Evolutionary conservation across 1,140 invertebrate species (phyloP).

Genomic region (Macrosteles quadrilineatus): DNA sequence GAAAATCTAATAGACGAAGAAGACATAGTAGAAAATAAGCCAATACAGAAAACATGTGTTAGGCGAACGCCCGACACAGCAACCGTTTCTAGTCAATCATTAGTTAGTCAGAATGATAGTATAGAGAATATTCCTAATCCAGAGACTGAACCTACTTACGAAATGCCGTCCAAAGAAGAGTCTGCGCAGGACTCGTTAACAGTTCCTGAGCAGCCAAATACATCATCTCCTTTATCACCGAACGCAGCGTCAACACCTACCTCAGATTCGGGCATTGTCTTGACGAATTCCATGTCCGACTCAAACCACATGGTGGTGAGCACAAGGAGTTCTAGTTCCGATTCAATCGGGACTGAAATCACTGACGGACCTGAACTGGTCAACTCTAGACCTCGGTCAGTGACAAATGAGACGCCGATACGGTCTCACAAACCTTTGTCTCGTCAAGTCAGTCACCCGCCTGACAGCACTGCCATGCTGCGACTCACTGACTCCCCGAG

Average conservation of each 20-base stretch:
- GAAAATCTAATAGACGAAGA: conserved; percentile 43
- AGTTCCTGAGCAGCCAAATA: neutral
- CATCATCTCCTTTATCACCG: conserved; percentile 13
- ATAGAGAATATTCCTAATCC: conserved; percentile 12
- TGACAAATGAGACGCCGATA: conserved; percentile 50
- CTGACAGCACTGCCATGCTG: conserved; percentile 29
- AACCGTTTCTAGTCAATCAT: conserved; percentile 18
- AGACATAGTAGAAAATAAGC: conserved; percentile 27
- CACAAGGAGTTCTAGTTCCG: conserved; percentile 43
- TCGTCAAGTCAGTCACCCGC: conserved; percentile 50
- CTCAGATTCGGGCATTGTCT: neutral
- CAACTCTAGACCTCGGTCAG: neutral
- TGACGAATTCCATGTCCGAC: conserved; percentile 36
- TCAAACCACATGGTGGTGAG: conserved; percentile 43
- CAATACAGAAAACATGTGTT: conserved; percentile 11
- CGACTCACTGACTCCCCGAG: conserved; percentile 19
- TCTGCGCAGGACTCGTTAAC: neutral
- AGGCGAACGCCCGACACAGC: neutral
- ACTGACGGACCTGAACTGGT: conserved; percentile 8
- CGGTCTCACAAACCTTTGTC: conserved; percentile 60
- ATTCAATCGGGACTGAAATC: conserved; percentile 39
- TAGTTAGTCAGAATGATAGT: conserved; percentile 17
- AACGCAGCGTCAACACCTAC: conserved; percentile 16
- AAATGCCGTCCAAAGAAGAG: conserved; percentile 30
- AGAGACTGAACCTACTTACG: neutral